Evolutionary conservation across 2,113 vertebrate genomes (phyloP), one percentile per base, ranked within the genome.

Genomic region (Apus apus): DNA sequence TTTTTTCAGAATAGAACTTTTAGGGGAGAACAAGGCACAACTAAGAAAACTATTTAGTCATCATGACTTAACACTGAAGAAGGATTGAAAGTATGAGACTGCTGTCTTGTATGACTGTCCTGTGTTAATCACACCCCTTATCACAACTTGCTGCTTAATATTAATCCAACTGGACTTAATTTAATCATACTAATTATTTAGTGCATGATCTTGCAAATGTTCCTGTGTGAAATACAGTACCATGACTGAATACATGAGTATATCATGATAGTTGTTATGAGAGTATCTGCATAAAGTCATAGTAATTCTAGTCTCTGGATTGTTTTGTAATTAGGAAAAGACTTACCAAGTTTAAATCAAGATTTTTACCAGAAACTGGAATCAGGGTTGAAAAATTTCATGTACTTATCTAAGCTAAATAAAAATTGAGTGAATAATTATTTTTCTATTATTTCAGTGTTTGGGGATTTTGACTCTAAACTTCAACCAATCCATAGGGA

Each of bases 1-100:
- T 94, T 97, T 95, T 77, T 90, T 85, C 46, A 82, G 92, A 96
- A 85, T 94, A 73, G 74, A 97, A 78, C 61, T 67, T 16, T 93
- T 96, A 88, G 23, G 61, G 73, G 57, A 79, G 72, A 96, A 92
- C 94, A 97, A 98, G 78, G 71, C 85, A 62, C 94, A 96, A 68
- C 86, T 94, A 97, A 97, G 75, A 40, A 97, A 88, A 57, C 64
- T 93, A 54, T 96, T 97, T 96, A 97, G 72, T 96, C 97, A 97
- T 94, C 94, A 89, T 40, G 54, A 96, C 65, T 90, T 97, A 97
- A 87, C 40, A 58, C 84, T 94, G 43, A 19, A 85, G 87, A 89
- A 75, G 57, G 89, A 96, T 57, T 92, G 85, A 83, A 96, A 96
- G 72, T 67, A 92, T 70, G 68, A 88, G 80, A 46, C 75, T 94